Conservation (phyloP, 1,140 invertebrate species). For the Sinella curviseta region DNA sequence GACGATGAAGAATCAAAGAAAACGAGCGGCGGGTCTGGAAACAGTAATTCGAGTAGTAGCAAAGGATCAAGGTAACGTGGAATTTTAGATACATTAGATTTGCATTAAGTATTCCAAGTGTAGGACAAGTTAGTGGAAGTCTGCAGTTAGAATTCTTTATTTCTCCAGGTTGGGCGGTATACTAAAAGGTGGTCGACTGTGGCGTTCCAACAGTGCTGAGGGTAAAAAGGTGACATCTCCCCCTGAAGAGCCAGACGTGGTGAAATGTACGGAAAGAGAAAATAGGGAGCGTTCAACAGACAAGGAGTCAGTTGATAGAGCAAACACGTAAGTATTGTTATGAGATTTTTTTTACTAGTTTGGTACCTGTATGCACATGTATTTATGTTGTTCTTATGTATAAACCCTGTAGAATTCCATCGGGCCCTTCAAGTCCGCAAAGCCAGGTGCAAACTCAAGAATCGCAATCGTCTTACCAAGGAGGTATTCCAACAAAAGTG, state of each 20-base stretch:
- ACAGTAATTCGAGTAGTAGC: constrained; percentile 32
- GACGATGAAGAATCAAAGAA: constrained; percentile 34
- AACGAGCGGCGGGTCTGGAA: neutral
- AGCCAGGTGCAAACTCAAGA: neutral
- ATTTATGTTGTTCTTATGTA: neutral
- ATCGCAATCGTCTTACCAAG: neutral
- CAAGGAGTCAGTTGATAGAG: neutral
- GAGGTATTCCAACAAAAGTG: constrained; percentile 29
- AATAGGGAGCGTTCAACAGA: constrained; percentile 28
- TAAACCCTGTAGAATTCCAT: neutral
- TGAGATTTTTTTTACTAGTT: too few species aligned
- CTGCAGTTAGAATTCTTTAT: neutral
- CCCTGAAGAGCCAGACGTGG: constrained; percentile 48
- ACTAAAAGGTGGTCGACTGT: constrained; percentile 47
- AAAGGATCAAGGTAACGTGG: constrained; percentile 45
- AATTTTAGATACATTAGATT: neutral
- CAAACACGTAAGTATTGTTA: neutral
- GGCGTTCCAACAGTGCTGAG: constrained; percentile 49
- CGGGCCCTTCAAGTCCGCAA: neutral
- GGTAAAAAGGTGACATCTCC: constrained; percentile 46
- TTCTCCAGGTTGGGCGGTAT: constrained; percentile 46
- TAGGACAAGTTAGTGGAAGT: neutral
- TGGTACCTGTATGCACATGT: too few species aligned
- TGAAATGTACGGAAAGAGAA: constrained; percentile 44
- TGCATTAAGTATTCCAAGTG: neutral